Base-by-base conservation (phyloP, 2,888 invertebrate genomes). In the Ceratothoa steindachneri region DNA sequence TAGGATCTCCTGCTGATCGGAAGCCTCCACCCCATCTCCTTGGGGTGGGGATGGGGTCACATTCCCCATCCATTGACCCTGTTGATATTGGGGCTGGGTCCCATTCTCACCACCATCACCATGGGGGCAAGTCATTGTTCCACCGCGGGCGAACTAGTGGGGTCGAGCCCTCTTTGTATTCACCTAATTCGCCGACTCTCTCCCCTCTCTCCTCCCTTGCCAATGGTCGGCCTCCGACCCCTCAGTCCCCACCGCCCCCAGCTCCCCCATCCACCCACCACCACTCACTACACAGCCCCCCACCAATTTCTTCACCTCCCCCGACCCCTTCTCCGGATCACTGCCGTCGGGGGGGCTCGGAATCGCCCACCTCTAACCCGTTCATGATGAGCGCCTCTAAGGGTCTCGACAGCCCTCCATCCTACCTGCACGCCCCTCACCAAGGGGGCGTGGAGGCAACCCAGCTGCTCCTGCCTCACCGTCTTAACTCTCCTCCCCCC, bases 281-380 rank as follows among this genome's bases (percentile, higher is more conserved):
- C n/a, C n/a, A n/a, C n/a, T n/a, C n/a, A n/a, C n/a, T n/a, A n/a
- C n/a, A n/a, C n/a, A n/a, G n/a, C n/a, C 76, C 79, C 28, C 79
- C 79, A 1, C 79, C 79, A 22, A 79, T 79, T n/a, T 70, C 74
- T 27, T 79, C 79, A 9, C 79, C 79, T 15, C 79, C 79, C 30
- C 79, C 79, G 5, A 79, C 79, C 9, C 79, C 79, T 1, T 79
- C 79, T 9, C 79, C 79, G n/a, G 79, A 71, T 71, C 52, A 65
- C 19, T 31, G 71, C 24, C 70, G 64, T 22, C n/a, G n/a, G n/a
- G n/a, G n/a, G 19, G 52, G 52, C 52, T 12, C 24, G 24, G 19
- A n/a, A 24, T 24, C 60, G 12, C 60, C 19, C 12, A 51, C 52
- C 15, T 15, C n/a, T 15, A 60, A 60, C 27, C 60, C 19, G 22